Base-by-base conservation (phyloP, 2,797 vertebrate species). In the Megalops cyprinoides region DNA sequence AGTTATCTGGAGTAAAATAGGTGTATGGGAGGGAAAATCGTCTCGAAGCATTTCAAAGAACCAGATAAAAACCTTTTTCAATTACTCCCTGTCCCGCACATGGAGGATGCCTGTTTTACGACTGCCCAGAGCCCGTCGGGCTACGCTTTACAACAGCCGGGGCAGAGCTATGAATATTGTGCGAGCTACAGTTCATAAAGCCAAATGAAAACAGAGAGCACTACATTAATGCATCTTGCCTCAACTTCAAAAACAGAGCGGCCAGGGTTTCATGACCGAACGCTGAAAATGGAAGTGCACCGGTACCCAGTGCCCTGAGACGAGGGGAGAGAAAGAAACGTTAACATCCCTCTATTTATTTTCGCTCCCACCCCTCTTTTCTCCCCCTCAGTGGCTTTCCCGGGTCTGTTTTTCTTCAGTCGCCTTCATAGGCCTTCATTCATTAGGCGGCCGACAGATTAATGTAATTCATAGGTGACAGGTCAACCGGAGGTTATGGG, bases 401-500 rank as follows among this genome's bases (percentile, higher is more conserved):
- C 46, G 46, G 37, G 48, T 81, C 80, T 81, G 80, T 55, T 71
- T 76, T 69, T 56, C 49, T 34, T 81, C 80, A 76, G 62, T 18
- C 48, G 31, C 5, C 48, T 51, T 69, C 80, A 69, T 76, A 37
- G 46, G 48, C 4, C 58, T 77, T 39, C 80, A 56, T 81, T 76
- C 74, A 62, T 76, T 56, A 44, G 37, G 14, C 5, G 25, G 69
- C 31, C 49, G 60, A 31, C 71, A 58, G 79, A 84, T 81, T 74
- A 71, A 23, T 76, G 71, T 42, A 39, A 69, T 65, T 58, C 77
- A 71, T 37, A 71, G 76, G 80, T 81, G 80, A 84, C 48, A 18
- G 79, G 60, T 76, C 77, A 71, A 39, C 48, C 71, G 34, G 79
- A 48, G 79, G 53, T 78, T 42, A 76, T 39, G 79, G 71, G 46